These are phyloP conservation scores for Erpetoichthys calabaricus DNA, from an alignment of 2,797 vertebrate species.

Conservation along the genomic window DNA sequence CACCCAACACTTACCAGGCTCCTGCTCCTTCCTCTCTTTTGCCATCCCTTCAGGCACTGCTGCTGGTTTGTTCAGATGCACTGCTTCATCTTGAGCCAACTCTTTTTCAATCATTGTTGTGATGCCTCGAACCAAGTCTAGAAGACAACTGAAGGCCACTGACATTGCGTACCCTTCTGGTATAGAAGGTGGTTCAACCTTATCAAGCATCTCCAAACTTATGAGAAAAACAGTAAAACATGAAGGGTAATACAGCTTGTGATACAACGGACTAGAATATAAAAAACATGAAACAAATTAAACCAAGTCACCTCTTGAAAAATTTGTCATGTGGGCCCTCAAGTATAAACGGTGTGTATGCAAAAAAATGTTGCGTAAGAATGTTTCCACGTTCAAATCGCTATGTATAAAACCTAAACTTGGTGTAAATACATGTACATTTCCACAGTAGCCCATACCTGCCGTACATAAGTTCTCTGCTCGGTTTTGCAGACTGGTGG, in stretches of 20 bases:
- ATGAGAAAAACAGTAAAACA: conserved; percentile 20
- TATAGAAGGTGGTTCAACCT: conserved; percentile 93
- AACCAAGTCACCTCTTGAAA: not conserved
- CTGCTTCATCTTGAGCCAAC: conserved; percentile 43
- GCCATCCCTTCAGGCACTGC: no score
- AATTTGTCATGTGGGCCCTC: no score
- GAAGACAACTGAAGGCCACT: conserved; percentile 90
- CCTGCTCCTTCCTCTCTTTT: conserved; percentile 38
- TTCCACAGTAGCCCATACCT: no score
- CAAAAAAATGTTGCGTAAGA: no score
- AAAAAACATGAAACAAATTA: not conserved
- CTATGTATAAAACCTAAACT: no score
- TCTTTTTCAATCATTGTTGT: conserved; percentile 92
- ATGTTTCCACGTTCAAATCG: no score
- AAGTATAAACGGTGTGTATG: no score
- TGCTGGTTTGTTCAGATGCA: conserved; percentile 30
- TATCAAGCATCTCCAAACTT: conserved; percentile 96
- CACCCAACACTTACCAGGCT: conserved; percentile 48
- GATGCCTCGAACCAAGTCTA: conserved; percentile 92
- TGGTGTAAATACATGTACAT: no score
- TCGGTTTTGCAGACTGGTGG: no score
- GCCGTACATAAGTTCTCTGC: no score
- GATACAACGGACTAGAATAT: not conserved
- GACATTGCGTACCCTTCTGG: conserved; percentile 97
- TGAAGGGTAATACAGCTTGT: no score